phyloP scores from a whole-genome alignment of 2,888 invertebrate genomes.

The Eulithis prunata region DNA sequence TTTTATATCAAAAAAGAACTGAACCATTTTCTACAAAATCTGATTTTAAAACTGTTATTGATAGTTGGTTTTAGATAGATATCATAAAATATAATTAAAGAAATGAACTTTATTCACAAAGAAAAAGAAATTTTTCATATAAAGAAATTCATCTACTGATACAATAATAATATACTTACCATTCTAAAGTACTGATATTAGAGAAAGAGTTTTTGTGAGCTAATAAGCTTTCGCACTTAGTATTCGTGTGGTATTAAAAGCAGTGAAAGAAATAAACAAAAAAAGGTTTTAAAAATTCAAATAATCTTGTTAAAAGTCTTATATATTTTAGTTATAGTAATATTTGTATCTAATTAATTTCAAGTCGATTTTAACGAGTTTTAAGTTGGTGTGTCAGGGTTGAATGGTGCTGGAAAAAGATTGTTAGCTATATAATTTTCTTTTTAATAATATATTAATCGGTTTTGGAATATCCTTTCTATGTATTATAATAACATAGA shows the following conservation, averaged over 20 bases:
- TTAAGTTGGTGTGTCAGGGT: conserved; percentile 58
- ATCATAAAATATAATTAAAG: conserved; percentile 3
- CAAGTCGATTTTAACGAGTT: neutral
- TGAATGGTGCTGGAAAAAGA: conserved; percentile 61
- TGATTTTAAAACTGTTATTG: conserved; percentile 24
- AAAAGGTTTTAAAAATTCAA: neutral
- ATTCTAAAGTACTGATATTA: neutral
- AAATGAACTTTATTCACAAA: no score
- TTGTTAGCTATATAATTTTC: conserved; percentile 14
- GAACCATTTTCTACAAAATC: conserved; percentile 13
- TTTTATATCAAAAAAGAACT: conserved; percentile 1
- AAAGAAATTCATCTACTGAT: neutral
- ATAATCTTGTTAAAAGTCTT: no score
- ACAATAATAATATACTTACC: neutral
- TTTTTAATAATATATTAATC: conserved; percentile 22
- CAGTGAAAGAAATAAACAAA: conserved; percentile 2
- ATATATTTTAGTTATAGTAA: no score
- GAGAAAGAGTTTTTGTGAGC: conserved; percentile 4
- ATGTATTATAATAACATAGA: neutral
- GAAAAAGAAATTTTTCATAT: no score
- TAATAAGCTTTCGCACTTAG: conserved; percentile 14
- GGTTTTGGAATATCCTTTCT: neutral
- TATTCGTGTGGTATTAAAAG: conserved; percentile 5
- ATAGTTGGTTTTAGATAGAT: conserved; percentile 18
- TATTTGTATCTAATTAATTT: no score